phyloP scores from a whole-genome alignment of 2,888 invertebrate genomes.

The Napeogenes inachia region DNA sequence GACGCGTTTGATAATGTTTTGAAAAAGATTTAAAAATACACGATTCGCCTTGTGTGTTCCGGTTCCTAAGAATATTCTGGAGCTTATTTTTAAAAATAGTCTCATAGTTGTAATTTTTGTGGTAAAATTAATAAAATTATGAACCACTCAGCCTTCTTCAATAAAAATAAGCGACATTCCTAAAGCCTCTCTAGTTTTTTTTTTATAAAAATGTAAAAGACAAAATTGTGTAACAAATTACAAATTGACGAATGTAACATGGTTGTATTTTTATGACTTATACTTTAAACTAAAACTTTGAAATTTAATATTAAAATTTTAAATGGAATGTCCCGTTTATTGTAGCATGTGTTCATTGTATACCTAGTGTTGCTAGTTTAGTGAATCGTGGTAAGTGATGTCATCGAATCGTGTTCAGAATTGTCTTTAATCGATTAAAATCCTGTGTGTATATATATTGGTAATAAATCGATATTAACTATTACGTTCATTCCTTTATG shows the following conservation, averaged over 20 bases:
- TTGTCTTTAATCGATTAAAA: constrained; percentile 40
- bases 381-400: constrained; percentile 41
- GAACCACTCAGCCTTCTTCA: constrained; percentile 15
- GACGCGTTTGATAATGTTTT: constrained; percentile 13
- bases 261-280: neutral
- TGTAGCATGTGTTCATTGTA: constrained; percentile 69
- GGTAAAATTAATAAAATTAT: constrained; percentile 19
- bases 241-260: neutral
- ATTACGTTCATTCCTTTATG: constrained; percentile 32
- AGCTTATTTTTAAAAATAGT: constrained; percentile 28
- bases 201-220: constrained; percentile 9
- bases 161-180: constrained; percentile 24
- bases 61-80: constrained; percentile 29
- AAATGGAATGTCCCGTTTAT: constrained; percentile 29
- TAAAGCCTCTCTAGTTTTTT: constrained; percentile 4
- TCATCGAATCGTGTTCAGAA: constrained; percentile 56
- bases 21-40: neutral
- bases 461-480: constrained; percentile 39
- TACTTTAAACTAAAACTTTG: neutral
- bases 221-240: constrained; percentile 8
- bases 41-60: constrained; percentile 27
- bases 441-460: constrained; percentile 45
- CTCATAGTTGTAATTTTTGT: constrained; percentile 20
- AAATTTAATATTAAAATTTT: neutral
- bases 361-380: constrained; percentile 67